phyloP scores from a whole-genome alignment of 2,113 vertebrate genomes.

The Morphnarchus princeps region DNA sequence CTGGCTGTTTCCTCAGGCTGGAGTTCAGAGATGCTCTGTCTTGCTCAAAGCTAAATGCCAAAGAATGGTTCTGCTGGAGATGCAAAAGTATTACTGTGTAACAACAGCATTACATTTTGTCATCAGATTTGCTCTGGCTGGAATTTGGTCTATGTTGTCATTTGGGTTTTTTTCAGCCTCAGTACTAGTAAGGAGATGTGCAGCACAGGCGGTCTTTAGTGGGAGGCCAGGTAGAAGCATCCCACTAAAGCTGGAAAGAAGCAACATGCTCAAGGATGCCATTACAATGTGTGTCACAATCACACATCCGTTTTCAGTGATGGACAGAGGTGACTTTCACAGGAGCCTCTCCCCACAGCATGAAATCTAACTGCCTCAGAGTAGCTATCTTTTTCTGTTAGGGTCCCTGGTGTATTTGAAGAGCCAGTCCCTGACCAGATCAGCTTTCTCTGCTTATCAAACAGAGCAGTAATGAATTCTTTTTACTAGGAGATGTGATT shows the following conservation, averaged over 20 bases:
- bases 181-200: not conserved
- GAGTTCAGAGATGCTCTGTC: not conserved
- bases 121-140: not conserved
- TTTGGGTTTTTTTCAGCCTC: not conserved
- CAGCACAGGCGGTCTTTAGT: not conserved
- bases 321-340: not conserved
- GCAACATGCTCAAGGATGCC: not conserved
- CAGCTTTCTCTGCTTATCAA: not conserved
- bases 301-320: accelerated
- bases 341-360: not conserved
- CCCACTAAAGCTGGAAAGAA: not conserved
- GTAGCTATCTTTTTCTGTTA: not conserved
- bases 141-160: not conserved
- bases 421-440: not conserved
- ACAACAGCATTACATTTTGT: not conserved
- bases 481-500: not conserved
- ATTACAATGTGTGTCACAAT: not conserved
- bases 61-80: not conserved
- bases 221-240: not conserved
- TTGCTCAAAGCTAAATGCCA: not conserved
- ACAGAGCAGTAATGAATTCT: not conserved
- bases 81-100: not conserved
- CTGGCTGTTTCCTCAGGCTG: not conserved
- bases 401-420: not conserved
- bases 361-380: not conserved